Percentiles rank a stretch among this genome's conserved stretches.
Evolutionary conservation across 2,113 vertebrate species (phyloP).

Genomic region (Chitala chitala): DNA sequence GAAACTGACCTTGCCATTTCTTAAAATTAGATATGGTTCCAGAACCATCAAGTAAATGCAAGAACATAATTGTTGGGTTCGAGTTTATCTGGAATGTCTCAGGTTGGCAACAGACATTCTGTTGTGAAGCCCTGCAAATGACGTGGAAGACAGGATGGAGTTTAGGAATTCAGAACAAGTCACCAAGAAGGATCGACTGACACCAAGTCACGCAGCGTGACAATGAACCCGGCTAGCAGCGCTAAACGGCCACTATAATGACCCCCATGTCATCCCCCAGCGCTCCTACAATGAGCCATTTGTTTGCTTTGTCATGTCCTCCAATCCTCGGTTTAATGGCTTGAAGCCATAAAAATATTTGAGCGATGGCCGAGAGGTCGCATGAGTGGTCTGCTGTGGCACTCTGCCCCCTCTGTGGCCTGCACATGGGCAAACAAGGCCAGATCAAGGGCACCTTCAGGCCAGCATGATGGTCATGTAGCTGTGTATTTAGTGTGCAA

Average conservation of each 20-base stretch:
- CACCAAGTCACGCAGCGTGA: not conserved
- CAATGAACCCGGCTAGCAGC: not conserved
- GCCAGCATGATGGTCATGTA: not conserved
- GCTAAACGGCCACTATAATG: not conserved
- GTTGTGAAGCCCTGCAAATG: not conserved
- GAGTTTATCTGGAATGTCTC: no score
- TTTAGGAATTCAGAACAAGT: not conserved
- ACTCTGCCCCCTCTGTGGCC: not conserved
- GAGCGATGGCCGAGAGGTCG: not conserved
- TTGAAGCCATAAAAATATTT: not conserved
- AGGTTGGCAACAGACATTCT: not conserved
- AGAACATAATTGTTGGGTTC: no score
- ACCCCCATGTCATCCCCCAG: not conserved
- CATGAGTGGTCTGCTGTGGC: not conserved
- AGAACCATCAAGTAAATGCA: no score
- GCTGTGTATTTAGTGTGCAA: not conserved
- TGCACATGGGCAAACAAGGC: not conserved
- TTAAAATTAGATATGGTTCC: no score
- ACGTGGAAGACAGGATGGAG: not conserved
- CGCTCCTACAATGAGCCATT: not conserved
- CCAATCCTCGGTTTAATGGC: slow-evolving; percentile 5
- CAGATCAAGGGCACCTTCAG: not conserved
- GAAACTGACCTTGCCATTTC: no score
- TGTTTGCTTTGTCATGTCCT: slow-evolving; percentile 20
- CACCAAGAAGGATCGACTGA: not conserved